A percentile compares a stretch with the other conserved stretches of the same genome.
Conservation (phyloP, 2,797 vertebrate genomes). For the Pseudochaenichthys georgianus region DNA sequence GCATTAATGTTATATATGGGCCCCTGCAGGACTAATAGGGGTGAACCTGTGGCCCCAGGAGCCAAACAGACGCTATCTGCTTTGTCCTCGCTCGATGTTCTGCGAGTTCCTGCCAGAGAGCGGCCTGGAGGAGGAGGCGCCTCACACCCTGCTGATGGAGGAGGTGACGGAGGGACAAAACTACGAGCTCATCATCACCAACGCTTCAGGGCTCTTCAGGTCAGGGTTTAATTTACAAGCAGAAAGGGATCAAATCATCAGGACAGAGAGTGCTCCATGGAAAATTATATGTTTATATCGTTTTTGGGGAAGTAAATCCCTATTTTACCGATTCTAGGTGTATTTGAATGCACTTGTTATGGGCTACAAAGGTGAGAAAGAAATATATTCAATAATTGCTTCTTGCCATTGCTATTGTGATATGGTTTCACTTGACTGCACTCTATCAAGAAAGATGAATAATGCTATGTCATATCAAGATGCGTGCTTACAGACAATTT, state of each 20-base stretch:
- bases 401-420: background rate
- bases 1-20: background rate
- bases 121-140: constrained; percentile 74
- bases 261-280: background rate
- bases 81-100: constrained; percentile 90
- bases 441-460: constrained; percentile 12
- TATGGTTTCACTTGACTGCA: constrained; percentile 26
- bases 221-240: constrained; percentile 22
- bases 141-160: constrained; percentile 84
- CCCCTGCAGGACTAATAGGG: constrained; percentile 87
- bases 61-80: constrained; percentile 83
- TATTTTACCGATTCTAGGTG: background rate
- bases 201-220: constrained; percentile 88
- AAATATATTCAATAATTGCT: constrained; percentile 10
- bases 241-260: background rate
- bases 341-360: background rate
- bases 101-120: constrained; percentile 89
- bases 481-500: background rate
- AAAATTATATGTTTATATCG: background rate
- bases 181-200: constrained; percentile 91
- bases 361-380: background rate
- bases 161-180: constrained; percentile 86
- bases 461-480: background rate
- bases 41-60: constrained; percentile 91
- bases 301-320: background rate